Base-by-base conservation (phyloP, 2,113 vertebrate genomes). In the Ciconia stormi region DNA sequence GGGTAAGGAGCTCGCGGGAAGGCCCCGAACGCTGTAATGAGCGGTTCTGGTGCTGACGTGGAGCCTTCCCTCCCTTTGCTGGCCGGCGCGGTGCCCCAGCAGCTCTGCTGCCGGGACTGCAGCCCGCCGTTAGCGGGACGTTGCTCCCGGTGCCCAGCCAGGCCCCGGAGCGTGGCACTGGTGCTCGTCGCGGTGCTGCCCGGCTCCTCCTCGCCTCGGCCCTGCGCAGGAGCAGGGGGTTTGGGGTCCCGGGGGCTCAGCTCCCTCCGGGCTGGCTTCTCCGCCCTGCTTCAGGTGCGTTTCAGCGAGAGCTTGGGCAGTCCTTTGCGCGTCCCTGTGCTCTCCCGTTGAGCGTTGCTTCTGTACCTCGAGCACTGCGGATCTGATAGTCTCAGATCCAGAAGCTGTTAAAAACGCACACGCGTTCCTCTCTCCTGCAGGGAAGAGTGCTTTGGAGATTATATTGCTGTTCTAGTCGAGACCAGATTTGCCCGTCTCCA, bases 341-440 rank as follows among this genome's bases (percentile, higher is more conserved):
- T 30, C 30, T 38, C 29, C 19, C 1, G 0, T 1, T 9, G 70
- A 65, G 84, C 50, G 2, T 20, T 2, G 0, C 8, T 47, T 25
- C 63, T 66, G 50, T 10, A 5, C 71, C 80, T 53, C 9, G 1
- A n/a, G 59, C 47, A 0, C 47, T 27, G 29, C 1, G 6, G 82
- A 36, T 10, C 49, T 3, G 5, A n/a, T 6, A 7, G 26, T 56
- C 42, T 74, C 18, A 0, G 34, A 52, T 58, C 46, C 46, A 22
- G 1, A 19, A 53, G 69, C 77, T 32, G 63, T 26, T 70, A 38
- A 20, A 56, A 61, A 44, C 8, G 5, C 66, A 34, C 44, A 3
- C 1, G 21, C 2, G 8, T 13, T 77, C 66, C 63, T 65, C 58
- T 61, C 46, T 30, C 40, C 87, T 52, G 44, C 78, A 36, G 91